Percentiles rank a stretch among this genome's conserved stretches.
Evolutionary conservation across 2,888 invertebrate species (phyloP).

Genomic region (Cremastinae sp.): DNA sequence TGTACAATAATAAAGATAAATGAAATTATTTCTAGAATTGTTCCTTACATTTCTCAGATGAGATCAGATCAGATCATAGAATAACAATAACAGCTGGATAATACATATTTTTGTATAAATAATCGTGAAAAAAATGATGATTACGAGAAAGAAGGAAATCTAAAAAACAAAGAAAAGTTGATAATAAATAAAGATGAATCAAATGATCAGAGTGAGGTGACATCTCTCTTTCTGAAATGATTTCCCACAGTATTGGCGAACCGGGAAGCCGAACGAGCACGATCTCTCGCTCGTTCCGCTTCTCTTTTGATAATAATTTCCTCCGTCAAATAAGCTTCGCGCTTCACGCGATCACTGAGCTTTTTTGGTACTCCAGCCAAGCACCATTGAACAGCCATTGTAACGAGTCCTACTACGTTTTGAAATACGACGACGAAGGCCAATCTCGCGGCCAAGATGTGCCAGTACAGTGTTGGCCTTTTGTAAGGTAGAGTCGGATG

Average conservation of each 20-base stretch:
- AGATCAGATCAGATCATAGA: too few relatives aligned
- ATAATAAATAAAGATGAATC: not conserved
- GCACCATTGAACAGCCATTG: slow-evolving; percentile 87
- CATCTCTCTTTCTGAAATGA: slow-evolving; percentile 61
- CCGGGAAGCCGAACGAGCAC: slow-evolving; percentile 59
- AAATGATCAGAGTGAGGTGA: slow-evolving; percentile 28
- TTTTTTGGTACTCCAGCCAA: slow-evolving; percentile 89
- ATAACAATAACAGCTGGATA: too few relatives aligned
- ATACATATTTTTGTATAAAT: too few relatives aligned
- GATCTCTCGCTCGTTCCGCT: slow-evolving; percentile 81
- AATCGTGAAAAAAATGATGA: too few relatives aligned
- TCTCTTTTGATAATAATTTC: slow-evolving; percentile 88
- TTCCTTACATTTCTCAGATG: too few relatives aligned
- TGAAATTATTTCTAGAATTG: too few relatives aligned
- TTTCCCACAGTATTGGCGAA: slow-evolving; percentile 60
- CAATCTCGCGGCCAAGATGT: slow-evolving; percentile 92
- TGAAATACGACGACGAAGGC: slow-evolving; percentile 91
- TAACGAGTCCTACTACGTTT: slow-evolving; percentile 88
- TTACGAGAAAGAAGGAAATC: not conserved
- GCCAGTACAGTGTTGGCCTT: slow-evolving; percentile 91
- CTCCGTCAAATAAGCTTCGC: slow-evolving; percentile 87
- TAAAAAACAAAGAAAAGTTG: not conserved
- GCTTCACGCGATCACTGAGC: slow-evolving; percentile 86
- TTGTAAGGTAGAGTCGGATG: slow-evolving; percentile 83
- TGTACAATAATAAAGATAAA: too few relatives aligned